Percentiles rank a stretch among this genome's conserved stretches.
phyloP scores from a whole-genome alignment of 2,797 vertebrate species.

The Semotilus atromaculatus region DNA sequence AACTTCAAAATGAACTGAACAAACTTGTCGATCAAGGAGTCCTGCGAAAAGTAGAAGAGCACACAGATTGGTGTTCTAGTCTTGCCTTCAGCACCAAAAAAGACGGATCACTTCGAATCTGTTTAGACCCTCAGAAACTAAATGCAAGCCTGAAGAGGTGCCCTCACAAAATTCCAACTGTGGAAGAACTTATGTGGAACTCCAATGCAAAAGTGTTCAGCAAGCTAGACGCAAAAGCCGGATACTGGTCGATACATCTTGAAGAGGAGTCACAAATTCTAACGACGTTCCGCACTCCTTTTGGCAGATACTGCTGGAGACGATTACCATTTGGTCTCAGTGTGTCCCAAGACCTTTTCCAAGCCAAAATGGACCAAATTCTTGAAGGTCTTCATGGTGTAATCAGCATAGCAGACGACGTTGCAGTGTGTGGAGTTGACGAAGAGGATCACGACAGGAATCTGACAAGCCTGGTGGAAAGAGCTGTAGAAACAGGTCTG shows the following conservation, averaged over 20 bases:
- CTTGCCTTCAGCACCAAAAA: neutral
- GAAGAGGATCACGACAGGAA: no score
- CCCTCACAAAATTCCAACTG: no score
- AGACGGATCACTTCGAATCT: neutral
- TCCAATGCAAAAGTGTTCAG: no score
- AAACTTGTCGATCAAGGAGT: neutral
- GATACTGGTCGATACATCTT: neutral
- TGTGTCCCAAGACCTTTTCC: slow-evolving; percentile 33
- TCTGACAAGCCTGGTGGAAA: no score
- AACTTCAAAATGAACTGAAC: neutral
- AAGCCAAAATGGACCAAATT: slow-evolving; percentile 30
- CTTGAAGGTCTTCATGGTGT: no score
- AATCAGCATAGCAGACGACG: no score
- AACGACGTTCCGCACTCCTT: neutral
- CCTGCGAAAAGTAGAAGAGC: neutral
- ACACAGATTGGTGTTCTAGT: neutral
- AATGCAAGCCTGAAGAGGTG: no score
- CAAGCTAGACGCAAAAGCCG: no score
- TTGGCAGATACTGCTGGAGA: slow-evolving; percentile 41
- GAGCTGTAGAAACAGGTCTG: no score
- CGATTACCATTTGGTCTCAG: slow-evolving; percentile 30
- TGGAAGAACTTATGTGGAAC: no score
- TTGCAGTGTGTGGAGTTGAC: no score
- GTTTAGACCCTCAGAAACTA: neutral
- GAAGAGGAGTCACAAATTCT: neutral